These are phyloP conservation scores for Stegastes partitus DNA, from an alignment of 2,113 vertebrate species.

Conservation along the genomic window DNA sequence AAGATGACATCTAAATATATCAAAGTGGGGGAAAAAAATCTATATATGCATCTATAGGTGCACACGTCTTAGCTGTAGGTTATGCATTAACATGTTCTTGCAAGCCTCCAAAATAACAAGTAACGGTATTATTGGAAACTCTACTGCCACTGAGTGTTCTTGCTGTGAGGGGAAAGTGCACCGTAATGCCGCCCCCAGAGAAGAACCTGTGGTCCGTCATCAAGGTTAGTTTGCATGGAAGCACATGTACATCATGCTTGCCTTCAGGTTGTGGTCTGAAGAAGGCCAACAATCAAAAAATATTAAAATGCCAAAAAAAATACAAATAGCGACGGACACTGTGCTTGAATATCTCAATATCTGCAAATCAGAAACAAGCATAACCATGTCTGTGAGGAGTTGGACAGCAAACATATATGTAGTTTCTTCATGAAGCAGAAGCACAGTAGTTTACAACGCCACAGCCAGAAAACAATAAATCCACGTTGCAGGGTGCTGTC, in stretches of 20 bases:
- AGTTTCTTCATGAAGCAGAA: conserved; percentile 1
- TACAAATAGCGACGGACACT: too few relatives aligned
- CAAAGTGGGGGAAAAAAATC: not conserved
- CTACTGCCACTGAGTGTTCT: too few relatives aligned
- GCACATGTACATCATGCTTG: too few relatives aligned
- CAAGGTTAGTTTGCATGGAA: too few relatives aligned
- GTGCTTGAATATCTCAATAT: not conserved
- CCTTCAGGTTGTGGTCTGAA: too few relatives aligned
- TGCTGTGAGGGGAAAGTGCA: too few relatives aligned
- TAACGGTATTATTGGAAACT: too few relatives aligned
- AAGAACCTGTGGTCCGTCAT: too few relatives aligned
- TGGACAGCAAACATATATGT: not conserved
- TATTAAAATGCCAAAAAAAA: too few relatives aligned
- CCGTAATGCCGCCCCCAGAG: too few relatives aligned
- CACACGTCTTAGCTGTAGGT: not conserved
- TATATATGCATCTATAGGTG: not conserved
- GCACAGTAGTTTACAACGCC: not conserved
- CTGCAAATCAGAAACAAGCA: not conserved
- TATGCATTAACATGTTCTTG: not conserved
- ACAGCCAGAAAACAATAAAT: not conserved
- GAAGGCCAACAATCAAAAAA: too few relatives aligned
- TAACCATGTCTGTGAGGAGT: not conserved
- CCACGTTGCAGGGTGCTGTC: not conserved
- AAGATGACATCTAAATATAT: not conserved
- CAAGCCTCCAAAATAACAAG: not conserved